Evolutionary conservation across 2,797 vertebrate genomes (phyloP).

Genomic region (Enteromius radiatus): DNA sequence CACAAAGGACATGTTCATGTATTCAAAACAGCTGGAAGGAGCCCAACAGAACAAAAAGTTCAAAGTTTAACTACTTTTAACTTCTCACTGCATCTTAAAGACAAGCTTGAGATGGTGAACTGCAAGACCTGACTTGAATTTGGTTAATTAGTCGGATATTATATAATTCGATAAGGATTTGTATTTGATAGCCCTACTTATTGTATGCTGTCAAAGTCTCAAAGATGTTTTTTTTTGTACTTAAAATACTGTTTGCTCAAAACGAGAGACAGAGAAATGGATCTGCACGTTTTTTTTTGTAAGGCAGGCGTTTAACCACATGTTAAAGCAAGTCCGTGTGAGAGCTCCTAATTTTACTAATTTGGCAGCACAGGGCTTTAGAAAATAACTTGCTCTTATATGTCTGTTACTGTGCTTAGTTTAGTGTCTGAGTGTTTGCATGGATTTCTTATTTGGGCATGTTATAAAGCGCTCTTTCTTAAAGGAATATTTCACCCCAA

Average conservation of each 20-base stretch:
- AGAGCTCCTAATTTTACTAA: constrained; percentile 13
- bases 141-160: not conserved
- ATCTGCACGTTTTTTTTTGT: constrained; percentile 12
- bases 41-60: not conserved
- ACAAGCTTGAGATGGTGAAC: constrained; percentile 2
- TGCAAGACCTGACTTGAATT: constrained; percentile 4
- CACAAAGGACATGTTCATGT: not conserved
- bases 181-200: constrained; percentile 9
- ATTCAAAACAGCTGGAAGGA: not conserved
- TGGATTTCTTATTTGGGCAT: not conserved
- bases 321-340: constrained; percentile 36
- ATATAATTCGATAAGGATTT: not conserved
- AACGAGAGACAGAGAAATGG: not conserved
- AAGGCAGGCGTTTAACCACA: constrained; percentile 39
- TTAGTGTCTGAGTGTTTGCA: not conserved
- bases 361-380: constrained; percentile 6
- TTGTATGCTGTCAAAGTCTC: not conserved
- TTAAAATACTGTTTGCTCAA: not conserved
- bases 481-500: not conserved
- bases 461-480: not conserved
- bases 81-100: constrained; percentile 11
- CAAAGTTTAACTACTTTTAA: not conserved
- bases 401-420: not conserved
- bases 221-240: constrained; percentile 12
- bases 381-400: constrained; percentile 2